Conservation (phyloP, 2,797 vertebrate genomes). For the Adelosebastes latens region DNA sequence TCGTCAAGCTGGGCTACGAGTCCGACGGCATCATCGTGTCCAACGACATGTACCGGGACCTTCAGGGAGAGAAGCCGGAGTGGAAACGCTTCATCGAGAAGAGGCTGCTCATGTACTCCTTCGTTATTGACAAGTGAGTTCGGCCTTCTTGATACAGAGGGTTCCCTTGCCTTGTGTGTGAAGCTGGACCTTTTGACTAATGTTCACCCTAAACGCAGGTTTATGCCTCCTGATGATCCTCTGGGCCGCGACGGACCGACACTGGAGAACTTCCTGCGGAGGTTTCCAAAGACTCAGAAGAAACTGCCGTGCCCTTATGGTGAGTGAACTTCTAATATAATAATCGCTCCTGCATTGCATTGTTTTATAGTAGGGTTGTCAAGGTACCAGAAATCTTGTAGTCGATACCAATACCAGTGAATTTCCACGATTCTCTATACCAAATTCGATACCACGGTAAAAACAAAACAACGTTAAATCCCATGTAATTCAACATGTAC, state of each 20-base stretch:
- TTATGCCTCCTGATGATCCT: conserved; percentile 85
- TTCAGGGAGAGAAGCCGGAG: conserved; percentile 78
- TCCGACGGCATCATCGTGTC: conserved; percentile 81
- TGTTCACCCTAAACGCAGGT: conserved; percentile 54
- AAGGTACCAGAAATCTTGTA: no score
- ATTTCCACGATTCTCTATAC: no score
- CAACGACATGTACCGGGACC: conserved; percentile 84
- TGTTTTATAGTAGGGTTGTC: no score
- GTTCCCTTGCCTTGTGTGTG: background rate
- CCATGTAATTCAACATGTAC: no score
- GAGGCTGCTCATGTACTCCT: conserved; percentile 84
- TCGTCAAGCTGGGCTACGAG: conserved; percentile 80
- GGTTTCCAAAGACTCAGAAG: conserved; percentile 83
- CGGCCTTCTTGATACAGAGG: accelerated
- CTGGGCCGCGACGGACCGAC: conserved; percentile 82
- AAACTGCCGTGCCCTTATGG: conserved; percentile 94
- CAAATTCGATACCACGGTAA: no score
- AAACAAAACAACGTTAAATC: no score
- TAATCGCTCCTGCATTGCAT: background rate
- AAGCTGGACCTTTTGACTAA: background rate
- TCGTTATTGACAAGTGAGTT: conserved; percentile 83
- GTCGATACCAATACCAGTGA: no score
- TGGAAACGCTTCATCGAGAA: conserved; percentile 85
- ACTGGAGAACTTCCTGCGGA: conserved; percentile 80
- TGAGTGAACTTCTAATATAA: conserved; percentile 71